Base-by-base conservation (phyloP, 2,113 vertebrate genomes). In the Callaeas wilsoni region DNA sequence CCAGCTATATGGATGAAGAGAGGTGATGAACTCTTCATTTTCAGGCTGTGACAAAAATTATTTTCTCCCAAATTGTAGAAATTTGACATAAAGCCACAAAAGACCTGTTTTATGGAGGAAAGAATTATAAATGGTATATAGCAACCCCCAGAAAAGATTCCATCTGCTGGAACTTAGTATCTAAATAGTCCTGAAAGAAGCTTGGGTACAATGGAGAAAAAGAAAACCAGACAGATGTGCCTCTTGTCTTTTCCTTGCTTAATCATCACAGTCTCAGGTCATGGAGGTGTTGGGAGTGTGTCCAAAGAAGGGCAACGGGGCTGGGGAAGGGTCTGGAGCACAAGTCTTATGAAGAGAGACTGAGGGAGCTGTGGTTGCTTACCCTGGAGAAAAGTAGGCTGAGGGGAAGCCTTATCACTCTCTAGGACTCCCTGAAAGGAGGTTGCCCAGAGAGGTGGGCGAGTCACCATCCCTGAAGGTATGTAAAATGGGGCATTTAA, bases 141-240 rank as follows among this genome's bases (percentile, higher is more conserved):
- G 37, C 42, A 84, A 90, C 65, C n/a, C 25, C 14, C 39, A 78
- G 65, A 52, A 64, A 82, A 74, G 0, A 33, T 50, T 73, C 39
- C 55, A 37, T 25, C 42, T 90, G 23, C 60, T 65, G 25, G 29
- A 29, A 65, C 23, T 56, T 56, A 8, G 9, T 46, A 9, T 69
- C 60, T 52, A 27, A 47, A 46, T 64, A 78, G 60, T 33, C 10
- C 75, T 69, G 39, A 85, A 85, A 81, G 19, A 73, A 41, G 14
- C 7, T 29, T 85, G 32, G 10, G 5, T 59, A 33, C 13, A 15
- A 63, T 1, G 12, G 33, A 25, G 12, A 10, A 33, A 16, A 23
- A 21, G 23, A 73, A 67, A 33, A 4, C 1, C 5, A 46, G 10
- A 30, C 17, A 71, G 16, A 35, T 0, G 0, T 3, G 2, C 21